Evolutionary conservation across 2,797 vertebrate species (phyloP).

Genomic region (Amblyopsis hoosieri): DNA sequence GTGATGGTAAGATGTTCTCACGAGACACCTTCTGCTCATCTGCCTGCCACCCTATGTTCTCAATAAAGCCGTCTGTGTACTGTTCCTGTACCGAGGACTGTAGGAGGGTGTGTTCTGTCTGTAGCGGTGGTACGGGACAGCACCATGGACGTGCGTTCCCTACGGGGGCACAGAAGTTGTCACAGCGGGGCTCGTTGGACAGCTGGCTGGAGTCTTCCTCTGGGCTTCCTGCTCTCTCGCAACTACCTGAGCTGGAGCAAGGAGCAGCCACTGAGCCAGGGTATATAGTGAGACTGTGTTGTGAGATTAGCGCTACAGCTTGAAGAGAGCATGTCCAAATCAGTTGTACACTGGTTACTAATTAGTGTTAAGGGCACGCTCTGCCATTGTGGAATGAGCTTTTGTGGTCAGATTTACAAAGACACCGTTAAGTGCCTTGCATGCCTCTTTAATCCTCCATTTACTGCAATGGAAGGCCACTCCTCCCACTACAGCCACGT

Average conservation of each 20-base stretch:
- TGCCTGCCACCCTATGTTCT: neutral
- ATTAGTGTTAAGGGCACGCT: too few relatives aligned
- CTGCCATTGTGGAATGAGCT: too few relatives aligned
- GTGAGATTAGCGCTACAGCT: too few relatives aligned
- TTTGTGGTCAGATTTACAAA: too few relatives aligned
- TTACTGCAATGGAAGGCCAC: too few relatives aligned
- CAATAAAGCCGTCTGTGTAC: neutral
- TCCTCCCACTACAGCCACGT: neutral
- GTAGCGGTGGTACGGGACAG: constrained; percentile 84
- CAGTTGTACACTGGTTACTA: too few relatives aligned
- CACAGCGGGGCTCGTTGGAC: constrained; percentile 89
- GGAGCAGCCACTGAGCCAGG: constrained; percentile 83
- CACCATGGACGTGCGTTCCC: constrained; percentile 75
- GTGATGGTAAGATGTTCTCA: constrained; percentile 75
- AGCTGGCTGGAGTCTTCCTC: constrained; percentile 88
- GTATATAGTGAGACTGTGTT: constrained; percentile 47
- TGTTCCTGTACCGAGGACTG: neutral
- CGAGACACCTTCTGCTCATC: neutral
- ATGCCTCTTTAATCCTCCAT: too few relatives aligned
- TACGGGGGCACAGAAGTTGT: constrained; percentile 83
- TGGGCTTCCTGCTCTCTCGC: constrained; percentile 87
- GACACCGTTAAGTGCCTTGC: too few relatives aligned
- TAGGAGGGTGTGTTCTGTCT: constrained; percentile 86
- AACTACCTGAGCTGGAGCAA: constrained; percentile 86
- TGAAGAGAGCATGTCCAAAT: too few relatives aligned